phyloP scores from a whole-genome alignment of 2,113 vertebrate species.

The Coptodon bakossiorum region DNA sequence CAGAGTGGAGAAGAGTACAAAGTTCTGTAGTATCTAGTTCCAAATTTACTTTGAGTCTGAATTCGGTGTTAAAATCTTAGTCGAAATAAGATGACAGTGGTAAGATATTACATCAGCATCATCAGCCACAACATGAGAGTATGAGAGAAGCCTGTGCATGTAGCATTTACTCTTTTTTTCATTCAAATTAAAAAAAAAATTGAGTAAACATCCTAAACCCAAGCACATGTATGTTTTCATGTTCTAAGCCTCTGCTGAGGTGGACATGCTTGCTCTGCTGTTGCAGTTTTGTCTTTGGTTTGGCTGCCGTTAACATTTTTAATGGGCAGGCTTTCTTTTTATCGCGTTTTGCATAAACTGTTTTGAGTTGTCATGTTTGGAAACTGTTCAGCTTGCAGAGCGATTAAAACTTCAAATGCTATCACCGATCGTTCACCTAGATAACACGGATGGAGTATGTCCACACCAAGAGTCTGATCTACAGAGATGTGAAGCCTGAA shows the following conservation, averaged over 20 bases:
- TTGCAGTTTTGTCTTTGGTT: background rate
- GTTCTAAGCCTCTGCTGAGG: background rate
- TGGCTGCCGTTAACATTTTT: background rate
- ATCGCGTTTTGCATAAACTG: background rate
- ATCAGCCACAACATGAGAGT: background rate
- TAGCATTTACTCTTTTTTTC: background rate
- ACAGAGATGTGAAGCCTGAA: constrained; percentile 96
- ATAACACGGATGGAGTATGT: constrained; percentile 98
- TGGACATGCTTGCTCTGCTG: background rate
- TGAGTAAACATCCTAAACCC: background rate
- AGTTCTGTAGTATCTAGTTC: background rate
- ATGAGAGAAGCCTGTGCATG: background rate
- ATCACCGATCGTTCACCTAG: constrained; percentile 47
- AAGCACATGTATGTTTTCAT: background rate
- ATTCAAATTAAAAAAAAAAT: background rate
- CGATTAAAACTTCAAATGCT: background rate
- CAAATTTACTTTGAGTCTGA: background rate
- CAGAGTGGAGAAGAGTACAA: background rate
- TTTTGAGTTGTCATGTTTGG: background rate
- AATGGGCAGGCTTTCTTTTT: background rate
- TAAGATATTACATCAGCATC: background rate
- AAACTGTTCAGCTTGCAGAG: background rate
- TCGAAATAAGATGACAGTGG: background rate
- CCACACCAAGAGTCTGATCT: constrained; percentile 96
- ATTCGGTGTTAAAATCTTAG: background rate